Percentiles rank a stretch among this genome's conserved stretches.
Evolutionary conservation across 2,888 invertebrate species (phyloP).

Genomic region (Sycophila texana): DNA sequence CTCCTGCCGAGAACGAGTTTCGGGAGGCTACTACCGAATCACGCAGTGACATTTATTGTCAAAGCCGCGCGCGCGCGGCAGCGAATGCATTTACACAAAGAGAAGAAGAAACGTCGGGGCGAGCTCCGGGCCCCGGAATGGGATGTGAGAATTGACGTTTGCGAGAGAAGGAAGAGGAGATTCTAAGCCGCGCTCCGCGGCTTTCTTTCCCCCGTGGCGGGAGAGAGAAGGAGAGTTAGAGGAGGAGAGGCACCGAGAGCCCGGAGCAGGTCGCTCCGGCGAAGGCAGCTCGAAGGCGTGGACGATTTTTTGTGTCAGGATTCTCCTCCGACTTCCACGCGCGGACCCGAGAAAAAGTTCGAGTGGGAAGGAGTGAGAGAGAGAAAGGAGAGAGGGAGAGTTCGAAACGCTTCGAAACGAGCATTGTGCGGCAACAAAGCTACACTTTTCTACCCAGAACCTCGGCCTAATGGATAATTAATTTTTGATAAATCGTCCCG

Average conservation of each 20-base stretch:
- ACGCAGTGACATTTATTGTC: conserved; percentile 37
- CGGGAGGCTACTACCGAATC: conserved; percentile 33
- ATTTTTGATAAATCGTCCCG: conserved; percentile 73
- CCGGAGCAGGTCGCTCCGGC: conserved; percentile 7
- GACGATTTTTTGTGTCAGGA: conserved; percentile 67
- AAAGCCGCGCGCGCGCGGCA: conserved; percentile 16
- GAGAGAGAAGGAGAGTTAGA: neutral
- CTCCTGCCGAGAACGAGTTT: conserved; percentile 28
- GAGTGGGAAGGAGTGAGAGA: neutral
- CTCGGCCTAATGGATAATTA: conserved; percentile 73
- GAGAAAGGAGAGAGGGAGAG: conserved; percentile 2
- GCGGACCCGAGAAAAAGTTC: conserved; percentile 25
- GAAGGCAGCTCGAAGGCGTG: conserved; percentile 72
- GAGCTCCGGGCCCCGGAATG: neutral
- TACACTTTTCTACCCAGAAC: conserved; percentile 72
- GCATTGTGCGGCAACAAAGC: conserved; percentile 71
- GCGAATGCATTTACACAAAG: conserved; percentile 41
- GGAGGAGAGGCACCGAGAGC: neutral
- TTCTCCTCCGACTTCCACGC: conserved; percentile 32
- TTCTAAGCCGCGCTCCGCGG: neutral
- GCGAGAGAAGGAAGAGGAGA: conserved; percentile 8
- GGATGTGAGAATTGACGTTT: conserved; percentile 39
- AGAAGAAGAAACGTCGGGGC: neutral
- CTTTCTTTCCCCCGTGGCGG: neutral
- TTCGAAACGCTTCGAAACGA: conserved; percentile 57